Evolutionary conservation across 2,797 vertebrate genomes (phyloP).

Genomic region (Yasuhikotakia modesta): DNA sequence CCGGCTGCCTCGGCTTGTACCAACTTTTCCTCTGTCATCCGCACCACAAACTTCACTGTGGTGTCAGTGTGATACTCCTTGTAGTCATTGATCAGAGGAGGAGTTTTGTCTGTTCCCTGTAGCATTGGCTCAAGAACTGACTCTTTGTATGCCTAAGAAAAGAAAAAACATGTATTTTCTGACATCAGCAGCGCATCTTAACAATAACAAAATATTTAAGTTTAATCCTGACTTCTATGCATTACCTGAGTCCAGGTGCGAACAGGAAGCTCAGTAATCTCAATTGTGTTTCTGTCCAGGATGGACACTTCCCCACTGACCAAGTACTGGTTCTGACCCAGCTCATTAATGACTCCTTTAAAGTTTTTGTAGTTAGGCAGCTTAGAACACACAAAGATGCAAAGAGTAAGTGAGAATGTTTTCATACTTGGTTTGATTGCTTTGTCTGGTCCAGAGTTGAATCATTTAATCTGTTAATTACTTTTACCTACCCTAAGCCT

Average conservation of each 20-base stretch:
- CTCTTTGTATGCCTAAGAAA: constrained; percentile 90
- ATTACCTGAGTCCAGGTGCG: constrained; percentile 97
- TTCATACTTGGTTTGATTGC: too few relatives aligned
- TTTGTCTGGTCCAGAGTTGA: too few relatives aligned
- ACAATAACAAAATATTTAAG: background rate
- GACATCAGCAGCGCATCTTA: too few relatives aligned
- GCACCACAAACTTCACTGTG: constrained; percentile 97
- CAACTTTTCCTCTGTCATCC: constrained; percentile 97
- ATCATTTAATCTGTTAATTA: too few relatives aligned
- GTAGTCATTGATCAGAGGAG: constrained; percentile 94
- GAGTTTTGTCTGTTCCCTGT: constrained; percentile 95
- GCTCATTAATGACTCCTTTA: constrained; percentile 92
- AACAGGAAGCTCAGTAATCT: constrained; percentile 97
- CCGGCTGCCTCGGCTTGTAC: constrained; percentile 93
- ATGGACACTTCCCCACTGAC: constrained; percentile 95
- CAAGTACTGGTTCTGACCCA: constrained; percentile 95
- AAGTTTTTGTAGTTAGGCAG: constrained; percentile 98
- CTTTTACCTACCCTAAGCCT: too few relatives aligned
- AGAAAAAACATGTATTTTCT: background rate
- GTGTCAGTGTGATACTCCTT: constrained; percentile 98
- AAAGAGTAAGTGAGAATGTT: background rate
- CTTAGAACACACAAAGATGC: constrained; percentile 69
- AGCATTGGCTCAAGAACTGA: constrained; percentile 97
- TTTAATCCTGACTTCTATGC: background rate
- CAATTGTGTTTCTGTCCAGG: constrained; percentile 93